Evolutionary conservation across 2,113 vertebrate species (phyloP), one percentile per base, ranked within the genome.

Genomic region (Rhinolophus sinicus): DNA sequence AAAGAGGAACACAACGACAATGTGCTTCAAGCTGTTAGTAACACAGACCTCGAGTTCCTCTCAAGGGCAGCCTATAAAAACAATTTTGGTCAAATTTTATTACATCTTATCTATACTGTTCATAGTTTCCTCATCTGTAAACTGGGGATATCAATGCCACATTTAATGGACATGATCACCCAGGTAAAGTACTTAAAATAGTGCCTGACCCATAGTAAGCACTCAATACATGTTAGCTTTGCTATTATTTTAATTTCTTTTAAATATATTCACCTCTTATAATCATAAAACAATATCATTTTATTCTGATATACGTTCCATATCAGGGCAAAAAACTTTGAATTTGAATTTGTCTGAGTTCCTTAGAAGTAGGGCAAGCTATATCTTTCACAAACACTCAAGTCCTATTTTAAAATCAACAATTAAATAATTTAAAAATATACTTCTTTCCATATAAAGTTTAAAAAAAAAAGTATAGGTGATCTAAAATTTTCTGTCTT

Each of bases 351-450:
- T 86, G 54, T 73, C 28, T 10, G 14, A 93, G 56, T 60, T 84
- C 64, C 60, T 76, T 33, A 96, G 24, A 85, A 80, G 64, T 50
- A 76, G 77, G 76, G 26, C 38, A 95, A 96, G 44, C 75, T 73
- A 3, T 65, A 69, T 24, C 28, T 64, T 73, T 22, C 35, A 95
- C 33, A 88, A 94, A 85, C 14, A 87, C 84, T 81, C 13, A 76
- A 75, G 28, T 54, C 16, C 22, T 35, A 44, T 54, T 96, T 90
- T 70, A 94, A 76, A 89, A 86, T 47, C 1, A 92, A 56, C 35
- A 60, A 82, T 83, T 72, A 47, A 95, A 93, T 72, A 90, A 90
- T 58, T 85, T 33, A 60, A 75, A 91, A 88, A 88, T 54, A 83
- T 40, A 89, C 54, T 60, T 94, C 35, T 81, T 85, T 90, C 54